Percentiles rank a stretch among this genome's conserved stretches.
Evolutionary conservation across 64 coral and sea anemone genomes (phyloP).

Genomic region (Stichodactyla helianthus): DNA sequence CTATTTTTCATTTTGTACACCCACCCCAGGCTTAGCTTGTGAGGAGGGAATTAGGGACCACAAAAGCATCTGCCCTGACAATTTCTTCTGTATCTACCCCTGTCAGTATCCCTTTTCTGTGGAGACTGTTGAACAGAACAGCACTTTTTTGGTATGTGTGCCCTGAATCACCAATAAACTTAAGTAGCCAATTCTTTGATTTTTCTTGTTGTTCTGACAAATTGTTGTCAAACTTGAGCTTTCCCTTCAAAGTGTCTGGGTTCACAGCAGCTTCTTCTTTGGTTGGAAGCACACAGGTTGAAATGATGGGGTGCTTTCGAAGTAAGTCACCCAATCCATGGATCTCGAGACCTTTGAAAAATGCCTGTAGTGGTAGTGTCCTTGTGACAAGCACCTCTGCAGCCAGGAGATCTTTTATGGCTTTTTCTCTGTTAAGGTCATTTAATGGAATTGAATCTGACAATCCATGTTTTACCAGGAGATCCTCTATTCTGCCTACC

Average conservation of each 20-base stretch:
- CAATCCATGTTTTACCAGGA: constrained; percentile 37
- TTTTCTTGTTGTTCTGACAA: not conserved
- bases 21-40: no score
- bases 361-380: constrained; percentile 16
- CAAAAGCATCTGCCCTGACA: no score
- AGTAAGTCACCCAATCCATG: constrained; percentile 33
- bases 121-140: no score
- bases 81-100: no score
- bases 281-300: not conserved
- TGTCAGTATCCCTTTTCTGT: no score
- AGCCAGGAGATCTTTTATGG: constrained; percentile 31
- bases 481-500: constrained; percentile 34
- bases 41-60: no score
- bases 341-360: constrained; percentile 21
- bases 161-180: not conserved
- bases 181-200: not conserved
- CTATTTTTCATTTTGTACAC: no score
- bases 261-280: constrained; percentile 23
- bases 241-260: constrained; percentile 27
- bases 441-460: constrained; percentile 36
- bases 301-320: constrained; percentile 16
- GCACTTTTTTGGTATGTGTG: no score
- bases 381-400: constrained; percentile 47
- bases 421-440: constrained; percentile 33
- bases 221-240: not conserved